A percentile compares a stretch with the other conserved stretches of the same genome.
These are phyloP conservation scores for Junonia oenone DNA, from an alignment of 2,888 invertebrate genomes.

Conservation along the genomic window DNA sequence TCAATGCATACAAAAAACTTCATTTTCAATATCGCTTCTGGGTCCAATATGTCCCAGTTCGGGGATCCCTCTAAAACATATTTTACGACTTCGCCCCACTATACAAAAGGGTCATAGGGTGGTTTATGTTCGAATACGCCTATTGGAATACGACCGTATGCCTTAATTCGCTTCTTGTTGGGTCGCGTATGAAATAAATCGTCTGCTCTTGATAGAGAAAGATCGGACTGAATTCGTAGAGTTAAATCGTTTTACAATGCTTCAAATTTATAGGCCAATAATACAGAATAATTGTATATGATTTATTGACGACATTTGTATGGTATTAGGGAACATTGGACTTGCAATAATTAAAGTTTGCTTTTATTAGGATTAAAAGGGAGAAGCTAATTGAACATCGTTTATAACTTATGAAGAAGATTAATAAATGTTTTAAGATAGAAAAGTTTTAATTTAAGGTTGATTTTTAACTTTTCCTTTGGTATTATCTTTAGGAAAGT, in stretches of 20 bases:
- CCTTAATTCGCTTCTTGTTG: conserved; percentile 31
- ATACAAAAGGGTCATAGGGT: conserved; percentile 41
- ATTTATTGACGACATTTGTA: neutral
- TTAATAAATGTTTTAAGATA: no score
- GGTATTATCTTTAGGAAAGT: no score
- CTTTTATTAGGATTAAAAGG: no score
- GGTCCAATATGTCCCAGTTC: conserved; percentile 47
- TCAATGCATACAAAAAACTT: conserved; percentile 62
- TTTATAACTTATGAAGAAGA: no score
- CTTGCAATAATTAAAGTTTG: no score
- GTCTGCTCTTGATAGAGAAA: neutral
- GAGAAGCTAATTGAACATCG: no score
- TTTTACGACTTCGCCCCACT: conserved; percentile 44
- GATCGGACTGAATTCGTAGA: neutral
- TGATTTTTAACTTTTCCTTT: no score
- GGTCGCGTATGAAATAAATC: conserved; percentile 3
- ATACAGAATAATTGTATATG: neutral
- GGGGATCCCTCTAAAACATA: conserved; percentile 54
- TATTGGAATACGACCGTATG: conserved; percentile 38
- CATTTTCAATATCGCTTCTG: conserved; percentile 55
- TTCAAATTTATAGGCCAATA: neutral
- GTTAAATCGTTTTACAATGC: neutral
- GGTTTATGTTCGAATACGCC: conserved; percentile 42
- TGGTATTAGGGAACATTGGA: no score
- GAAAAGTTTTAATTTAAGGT: no score